Conservation (phyloP, 2,113 vertebrate species). For the Chlamydotis undulata region DNA sequence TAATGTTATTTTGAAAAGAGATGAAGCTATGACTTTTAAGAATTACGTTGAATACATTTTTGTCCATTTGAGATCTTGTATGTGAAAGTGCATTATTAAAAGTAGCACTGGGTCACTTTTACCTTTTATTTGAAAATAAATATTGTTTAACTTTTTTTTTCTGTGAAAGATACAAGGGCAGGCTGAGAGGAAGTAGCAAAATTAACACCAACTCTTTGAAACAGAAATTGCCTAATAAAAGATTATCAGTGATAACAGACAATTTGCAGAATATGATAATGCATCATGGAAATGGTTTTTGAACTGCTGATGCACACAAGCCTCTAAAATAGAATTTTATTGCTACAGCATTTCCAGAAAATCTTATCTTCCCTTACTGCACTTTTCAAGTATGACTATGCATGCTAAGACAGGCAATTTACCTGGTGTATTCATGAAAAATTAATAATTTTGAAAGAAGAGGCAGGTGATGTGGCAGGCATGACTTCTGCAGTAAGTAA, state of each 20-base stretch:
- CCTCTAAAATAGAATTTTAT: background rate
- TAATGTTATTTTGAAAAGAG: background rate
- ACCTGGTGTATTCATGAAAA: background rate
- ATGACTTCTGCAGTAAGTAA: background rate
- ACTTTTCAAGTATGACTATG: background rate
- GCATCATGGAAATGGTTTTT: background rate
- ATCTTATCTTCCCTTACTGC: background rate
- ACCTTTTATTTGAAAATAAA: constrained; percentile 27
- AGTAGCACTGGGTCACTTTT: background rate
- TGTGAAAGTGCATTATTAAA: background rate
- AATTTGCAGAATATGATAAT: background rate
- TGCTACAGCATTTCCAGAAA: background rate
- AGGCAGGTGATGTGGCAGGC: background rate
- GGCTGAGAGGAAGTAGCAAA: background rate
- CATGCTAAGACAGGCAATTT: background rate
- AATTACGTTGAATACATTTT: background rate
- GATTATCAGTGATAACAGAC: background rate
- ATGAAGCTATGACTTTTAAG: background rate
- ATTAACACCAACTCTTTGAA: constrained; percentile 36
- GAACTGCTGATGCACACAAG: background rate
- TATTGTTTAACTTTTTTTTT: background rate
- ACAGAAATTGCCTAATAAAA: constrained; percentile 7
- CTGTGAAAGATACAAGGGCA: background rate
- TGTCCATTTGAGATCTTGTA: background rate
- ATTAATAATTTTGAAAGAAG: background rate